Percentiles rank a stretch among this genome's conserved stretches.
Conservation (phyloP, 37 sponge, comb jelly and placozoan species). For the Chondrosia reniformis region DNA sequence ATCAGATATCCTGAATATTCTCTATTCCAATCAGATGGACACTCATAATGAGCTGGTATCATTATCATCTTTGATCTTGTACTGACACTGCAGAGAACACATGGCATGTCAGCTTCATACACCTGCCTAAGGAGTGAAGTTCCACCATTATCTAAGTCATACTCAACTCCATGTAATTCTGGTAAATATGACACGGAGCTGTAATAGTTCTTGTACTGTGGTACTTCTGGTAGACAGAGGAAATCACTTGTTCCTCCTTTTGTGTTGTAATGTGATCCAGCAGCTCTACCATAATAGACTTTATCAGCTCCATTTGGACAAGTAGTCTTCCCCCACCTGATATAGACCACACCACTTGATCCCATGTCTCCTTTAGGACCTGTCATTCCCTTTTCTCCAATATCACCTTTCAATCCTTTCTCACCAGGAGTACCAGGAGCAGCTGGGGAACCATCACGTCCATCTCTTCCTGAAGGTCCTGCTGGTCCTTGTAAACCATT, state of each 20-base stretch:
- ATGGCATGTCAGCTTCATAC: conserved; percentile 32
- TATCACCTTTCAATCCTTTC: not conserved
- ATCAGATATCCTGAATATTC: conserved; percentile 63
- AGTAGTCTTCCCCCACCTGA: conserved; percentile 17
- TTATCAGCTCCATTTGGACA: not conserved
- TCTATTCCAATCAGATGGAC: conserved; percentile 30
- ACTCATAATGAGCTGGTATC: conserved; percentile 40
- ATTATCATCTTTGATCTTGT: conserved; percentile 25
- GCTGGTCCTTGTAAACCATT: conserved; percentile 19
- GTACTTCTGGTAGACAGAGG: conserved; percentile 39
- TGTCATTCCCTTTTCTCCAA: no score
- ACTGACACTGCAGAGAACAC: conserved; percentile 45
- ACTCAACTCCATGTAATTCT: conserved; percentile 33
- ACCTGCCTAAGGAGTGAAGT: not conserved
- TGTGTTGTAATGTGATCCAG: not conserved
- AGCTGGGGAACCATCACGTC: no score
- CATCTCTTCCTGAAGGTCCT: not conserved
- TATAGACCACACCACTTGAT: not conserved
- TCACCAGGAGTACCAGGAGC: not conserved
- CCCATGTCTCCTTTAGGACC: no score
- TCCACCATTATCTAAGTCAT: conserved; percentile 6
- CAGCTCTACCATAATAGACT: not conserved
- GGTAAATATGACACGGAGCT: not conserved
- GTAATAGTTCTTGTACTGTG: conserved; percentile 13
- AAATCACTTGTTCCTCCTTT: conserved; percentile 46